phyloP scores from a whole-genome alignment of 2,888 invertebrate species.

The Harmothoe impar region DNA sequence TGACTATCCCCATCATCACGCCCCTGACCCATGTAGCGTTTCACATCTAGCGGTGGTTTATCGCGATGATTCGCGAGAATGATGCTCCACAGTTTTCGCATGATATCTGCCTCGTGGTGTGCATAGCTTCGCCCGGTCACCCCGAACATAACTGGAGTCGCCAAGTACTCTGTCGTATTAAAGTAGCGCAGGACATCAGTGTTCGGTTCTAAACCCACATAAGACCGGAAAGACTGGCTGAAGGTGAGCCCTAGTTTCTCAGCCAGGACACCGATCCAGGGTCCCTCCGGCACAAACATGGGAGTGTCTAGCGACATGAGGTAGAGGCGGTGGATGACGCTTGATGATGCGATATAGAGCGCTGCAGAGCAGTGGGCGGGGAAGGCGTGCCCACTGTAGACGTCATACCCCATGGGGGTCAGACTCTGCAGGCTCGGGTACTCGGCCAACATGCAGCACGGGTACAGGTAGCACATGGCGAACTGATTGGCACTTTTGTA shows the following conservation, averaged over 20 bases:
- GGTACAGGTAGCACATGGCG: constrained; percentile 68
- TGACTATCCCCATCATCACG: constrained; percentile 27
- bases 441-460: constrained; percentile 67
- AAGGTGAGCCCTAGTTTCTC: constrained; percentile 68
- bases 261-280: constrained; percentile 69
- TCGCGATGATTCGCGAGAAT: constrained; percentile 69
- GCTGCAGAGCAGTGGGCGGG: constrained; percentile 69
- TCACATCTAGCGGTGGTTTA: constrained; percentile 16
- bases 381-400: constrained; percentile 64
- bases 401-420: background rate
- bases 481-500: constrained; percentile 54
- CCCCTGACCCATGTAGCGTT: constrained; percentile 17
- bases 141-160: constrained; percentile 68
- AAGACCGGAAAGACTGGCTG: constrained; percentile 66
- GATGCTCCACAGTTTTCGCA: constrained; percentile 69
- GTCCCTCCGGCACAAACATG: constrained; percentile 67
- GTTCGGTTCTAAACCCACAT: constrained; percentile 66
- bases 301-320: constrained; percentile 69
- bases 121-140: constrained; percentile 67
- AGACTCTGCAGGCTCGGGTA: background rate
- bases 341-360: constrained; percentile 68
- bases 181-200: constrained; percentile 66
- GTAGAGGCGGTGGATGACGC: constrained; percentile 68
- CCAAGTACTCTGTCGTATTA: constrained; percentile 67
- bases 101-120: constrained; percentile 68